Base-by-base conservation (phyloP, 2,888 invertebrate genomes). In the Rhagium mordax region DNA sequence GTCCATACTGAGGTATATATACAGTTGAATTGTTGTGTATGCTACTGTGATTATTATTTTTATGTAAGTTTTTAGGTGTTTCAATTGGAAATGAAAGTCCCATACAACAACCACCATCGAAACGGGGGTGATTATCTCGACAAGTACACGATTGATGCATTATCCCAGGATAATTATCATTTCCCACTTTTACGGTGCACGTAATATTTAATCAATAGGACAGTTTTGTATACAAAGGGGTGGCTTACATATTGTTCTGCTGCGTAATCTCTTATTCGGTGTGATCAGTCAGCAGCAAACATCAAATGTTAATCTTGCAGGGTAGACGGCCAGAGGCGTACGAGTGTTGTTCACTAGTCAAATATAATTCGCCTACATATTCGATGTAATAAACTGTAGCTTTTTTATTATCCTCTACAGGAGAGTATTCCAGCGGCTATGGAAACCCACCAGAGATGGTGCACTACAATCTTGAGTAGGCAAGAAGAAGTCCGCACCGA, bases 221-320 rank as follows among this genome's bases (percentile, higher is more conserved):
- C 33, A 15, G 53, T 33, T 53, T 48, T 33, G 29, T 20, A 20
- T 33, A n/a, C 21, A n/a, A 41, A 53, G 65, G 65, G 65, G 65
- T 65, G 53, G 65, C 33, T 64, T 16, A 29, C 21, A 53, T 53
- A 24, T 29, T 33, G 53, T 33, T 33, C 29, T 53, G 16, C 21
- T n/a, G 15, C 21, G 33, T 65, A 65, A 65, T 65, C 65, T 53
- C 65, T 24, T 27, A 65, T 65, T 65, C 65, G 53, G 53, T 18
- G 53, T 20, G 29, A 65, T 29, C 65, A 29, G 53, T 53, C 53
- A 48, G 33, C 21, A 29, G 65, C 33, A 65, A 65, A 65, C 65
- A 53, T 51, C 64, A 64, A 49, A 64, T 48, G 64, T 64, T 64
- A 49, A 64, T 59, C 33, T 18, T 8, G 27, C 15, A 15, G 59